Base-by-base conservation (phyloP, 2,888 invertebrate genomes). In the Pycnomerus fuliginosus region DNA sequence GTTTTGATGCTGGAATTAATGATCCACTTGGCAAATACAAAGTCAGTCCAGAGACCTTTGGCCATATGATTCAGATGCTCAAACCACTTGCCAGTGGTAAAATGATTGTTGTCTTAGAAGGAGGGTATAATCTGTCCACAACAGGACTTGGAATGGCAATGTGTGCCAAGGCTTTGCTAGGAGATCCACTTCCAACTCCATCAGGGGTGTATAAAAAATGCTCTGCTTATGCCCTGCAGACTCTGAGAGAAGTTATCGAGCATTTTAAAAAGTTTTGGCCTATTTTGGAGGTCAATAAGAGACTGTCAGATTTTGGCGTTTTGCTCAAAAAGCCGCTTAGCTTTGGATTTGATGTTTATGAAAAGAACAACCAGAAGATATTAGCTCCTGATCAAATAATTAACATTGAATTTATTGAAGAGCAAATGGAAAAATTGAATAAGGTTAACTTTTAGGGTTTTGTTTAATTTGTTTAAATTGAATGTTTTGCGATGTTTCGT, bases 111-210 rank as follows among this genome's bases (percentile, higher is more conserved):
- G 84, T 85, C 12, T 75, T 95, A 3, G 95, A 95, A 74, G 97
- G 97, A 12, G 97, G 97, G 2, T 98, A 97, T 74, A 94, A 96
- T 71, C 77, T 90, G 22, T 84, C 84, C 51, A 88, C 93, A 14
- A 87, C 93, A 43, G 83, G 93, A 0, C 85, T 90, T 65, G 84
- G 89, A 1, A 88, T 94, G 85, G 80, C 85, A 1, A 84, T 89
- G 79, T 95, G 95, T 69, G 83, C 88, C 0, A 90, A 90, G 68
- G 84, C 92, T 0, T 71, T 98, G 31, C 76, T 96, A 0, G 93
- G 91, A 0, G 92, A 95, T 74, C 87, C 91, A 0, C 72, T 91
- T 38, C 83, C 87, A 0, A 69, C 68, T 39, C 68, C 73, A 3
- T 48, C 45, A 8, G 35, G 53, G 23, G 11, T 53, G 2, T 47